Base-by-base conservation (phyloP, 2,888 invertebrate species). In the Drosophila putrida region DNA sequence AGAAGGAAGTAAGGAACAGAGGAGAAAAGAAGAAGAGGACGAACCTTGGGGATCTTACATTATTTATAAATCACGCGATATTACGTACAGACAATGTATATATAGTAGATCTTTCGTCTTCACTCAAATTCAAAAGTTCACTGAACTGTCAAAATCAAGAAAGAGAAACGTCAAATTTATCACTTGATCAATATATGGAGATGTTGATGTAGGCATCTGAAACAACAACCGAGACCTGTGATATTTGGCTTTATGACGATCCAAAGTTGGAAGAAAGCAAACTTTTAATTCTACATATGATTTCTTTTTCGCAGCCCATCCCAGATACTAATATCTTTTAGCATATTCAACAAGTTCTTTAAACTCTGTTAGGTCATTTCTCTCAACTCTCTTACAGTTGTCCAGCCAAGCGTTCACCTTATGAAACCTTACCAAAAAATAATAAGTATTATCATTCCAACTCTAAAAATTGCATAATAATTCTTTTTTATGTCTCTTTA, bases 401-500 rank as follows among this genome's bases (percentile, higher is more conserved):
- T 47, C 47, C 59, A 74, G 54, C 75, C 33, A 59, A 63, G 51
- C 51, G 72, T 20, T 41, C 41, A 62, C 49, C 70, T 51, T 51
- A 47, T 49, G 61, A 58, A 13, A 47, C 25, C 46, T 31, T 46
- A 59, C 28, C 28, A 20, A 50, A 35, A 25, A 58, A 54, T 54
- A 71, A 74, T 66, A 79, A 65, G 59, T 59, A 80, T 70, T 73
- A 83, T 82, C 82, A 82, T 79, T 35, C 44, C 49, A 41, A 60
- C 64, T 64, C 64, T 61, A 38, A 71, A 54, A 50, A 70, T 82
- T 82, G 76, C 82, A 82, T 84, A 87, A 82, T 84, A 81, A 82
- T 82, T 82, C 88, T 82, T 46, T 78, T 88, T 87, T 82, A 82
- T 82, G 73, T 84, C 72, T 73, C 75, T 73, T 69, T 63, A 51